Percentiles rank a stretch among this genome's conserved stretches.
Evolutionary conservation across 2,797 vertebrate genomes (phyloP).

Genomic region (Aldrovandia affinis): DNA sequence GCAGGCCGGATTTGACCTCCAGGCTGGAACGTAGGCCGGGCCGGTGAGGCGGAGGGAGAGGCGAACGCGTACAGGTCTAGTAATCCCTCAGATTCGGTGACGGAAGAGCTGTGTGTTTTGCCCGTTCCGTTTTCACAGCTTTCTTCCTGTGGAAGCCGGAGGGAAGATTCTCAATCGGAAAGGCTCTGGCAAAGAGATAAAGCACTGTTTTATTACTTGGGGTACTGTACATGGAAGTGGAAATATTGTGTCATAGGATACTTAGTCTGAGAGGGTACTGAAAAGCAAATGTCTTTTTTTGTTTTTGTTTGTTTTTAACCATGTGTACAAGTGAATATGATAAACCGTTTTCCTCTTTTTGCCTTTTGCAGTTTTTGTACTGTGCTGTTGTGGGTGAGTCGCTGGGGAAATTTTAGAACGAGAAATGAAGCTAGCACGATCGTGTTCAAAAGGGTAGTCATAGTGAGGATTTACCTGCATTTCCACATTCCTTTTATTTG

Average conservation of each 20-base stretch:
- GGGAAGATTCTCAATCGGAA: not conserved
- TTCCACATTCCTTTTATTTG: slow-evolving; percentile 53
- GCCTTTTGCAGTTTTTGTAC: slow-evolving; percentile 30
- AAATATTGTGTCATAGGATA: not conserved
- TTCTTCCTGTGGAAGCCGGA: not conserved
- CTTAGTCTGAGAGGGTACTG: not conserved
- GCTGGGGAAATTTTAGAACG: slow-evolving; percentile 51
- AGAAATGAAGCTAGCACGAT: slow-evolving; percentile 27
- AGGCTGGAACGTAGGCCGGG: not conserved
- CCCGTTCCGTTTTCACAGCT: slow-evolving; percentile 6
- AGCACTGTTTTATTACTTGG: slow-evolving; percentile 14
- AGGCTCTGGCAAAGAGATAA: not conserved
- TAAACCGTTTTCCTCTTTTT: not conserved
- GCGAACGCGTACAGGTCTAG: not conserved
- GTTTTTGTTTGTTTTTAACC: not conserved
- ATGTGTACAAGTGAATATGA: not conserved
- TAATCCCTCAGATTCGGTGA: not conserved
- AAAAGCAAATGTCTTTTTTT: not conserved
- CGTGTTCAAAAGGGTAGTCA: slow-evolving; percentile 29
- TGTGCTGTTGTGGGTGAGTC: slow-evolving; percentile 51
- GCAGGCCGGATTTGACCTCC: not conserved
- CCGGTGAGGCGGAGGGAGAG: not conserved
- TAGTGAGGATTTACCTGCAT: slow-evolving; percentile 33
- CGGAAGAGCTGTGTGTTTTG: not conserved
- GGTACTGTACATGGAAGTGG: not conserved